phyloP scores from a whole-genome alignment of 2,888 invertebrate genomes.

The Parapristionchus giblindavisi region DNA sequence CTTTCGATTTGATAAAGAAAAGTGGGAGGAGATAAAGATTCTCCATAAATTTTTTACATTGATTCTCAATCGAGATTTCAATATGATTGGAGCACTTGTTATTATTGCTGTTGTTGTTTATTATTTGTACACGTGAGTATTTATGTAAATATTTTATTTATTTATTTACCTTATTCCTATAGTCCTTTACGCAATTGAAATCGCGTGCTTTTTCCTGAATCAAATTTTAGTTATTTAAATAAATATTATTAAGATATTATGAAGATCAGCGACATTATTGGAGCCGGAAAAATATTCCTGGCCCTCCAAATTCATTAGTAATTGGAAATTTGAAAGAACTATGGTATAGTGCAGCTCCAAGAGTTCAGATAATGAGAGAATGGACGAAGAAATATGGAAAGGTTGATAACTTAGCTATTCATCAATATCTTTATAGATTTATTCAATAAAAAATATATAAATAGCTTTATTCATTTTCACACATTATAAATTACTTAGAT shows the following conservation, averaged over 20 bases:
- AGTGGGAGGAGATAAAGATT: slow-evolving; percentile 8
- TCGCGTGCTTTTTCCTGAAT: not conserved
- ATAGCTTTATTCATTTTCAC: not conserved
- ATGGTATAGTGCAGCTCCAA: slow-evolving; percentile 43
- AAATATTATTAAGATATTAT: slow-evolving; percentile 33
- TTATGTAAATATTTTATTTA: not conserved
- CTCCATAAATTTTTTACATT: not conserved
- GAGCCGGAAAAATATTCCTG: slow-evolving; percentile 55
- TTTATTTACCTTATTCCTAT: not conserved
- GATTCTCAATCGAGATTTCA: not conserved
- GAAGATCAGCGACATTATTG: slow-evolving; percentile 51
- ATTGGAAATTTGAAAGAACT: slow-evolving; percentile 52
- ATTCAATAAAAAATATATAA: not conserved
- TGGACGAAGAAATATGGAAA: slow-evolving; percentile 59
- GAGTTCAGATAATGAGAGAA: slow-evolving; percentile 46
- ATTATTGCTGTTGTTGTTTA: not conserved
- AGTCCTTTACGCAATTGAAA: not conserved
- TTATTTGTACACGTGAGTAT: slow-evolving; percentile 27
- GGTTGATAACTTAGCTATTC: not conserved
- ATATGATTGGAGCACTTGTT: slow-evolving; percentile 20
- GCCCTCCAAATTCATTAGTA: slow-evolving; percentile 52
- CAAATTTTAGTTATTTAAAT: not conserved
- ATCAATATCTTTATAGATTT: not conserved
- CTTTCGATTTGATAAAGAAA: not conserved
- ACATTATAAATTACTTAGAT: not conserved